phyloP scores from a whole-genome alignment of 2,888 invertebrate genomes.

The Amiota mariae region DNA sequence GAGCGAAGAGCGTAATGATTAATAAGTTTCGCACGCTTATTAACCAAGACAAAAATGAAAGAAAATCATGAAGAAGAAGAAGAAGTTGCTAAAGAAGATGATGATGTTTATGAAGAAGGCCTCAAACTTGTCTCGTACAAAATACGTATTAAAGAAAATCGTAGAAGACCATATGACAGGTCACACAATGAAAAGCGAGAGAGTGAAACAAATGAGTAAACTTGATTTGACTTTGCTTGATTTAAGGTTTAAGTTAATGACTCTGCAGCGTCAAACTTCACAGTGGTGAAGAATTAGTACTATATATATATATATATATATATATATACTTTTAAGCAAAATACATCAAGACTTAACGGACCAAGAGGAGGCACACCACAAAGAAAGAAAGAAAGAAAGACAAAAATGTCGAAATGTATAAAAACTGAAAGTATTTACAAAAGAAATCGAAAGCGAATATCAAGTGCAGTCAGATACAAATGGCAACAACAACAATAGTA shows the following conservation, averaged over 20 bases:
- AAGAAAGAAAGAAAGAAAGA: neutral
- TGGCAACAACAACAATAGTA: conserved; percentile 14
- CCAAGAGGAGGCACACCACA: neutral
- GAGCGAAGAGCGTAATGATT: conserved; percentile 17
- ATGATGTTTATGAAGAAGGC: neutral
- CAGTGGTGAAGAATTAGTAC: neutral
- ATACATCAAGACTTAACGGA: neutral
- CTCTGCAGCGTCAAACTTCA: neutral
- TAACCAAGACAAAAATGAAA: conserved; percentile 15
- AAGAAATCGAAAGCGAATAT: conserved; percentile 64
- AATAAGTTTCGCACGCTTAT: conserved; percentile 35
- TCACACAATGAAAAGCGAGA: neutral
- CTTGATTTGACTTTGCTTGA: neutral
- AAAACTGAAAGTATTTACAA: conserved; percentile 60
- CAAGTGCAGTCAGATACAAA: conserved; percentile 24
- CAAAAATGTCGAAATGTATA: conserved; percentile 19
- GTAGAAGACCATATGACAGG: neutral
- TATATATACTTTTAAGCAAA: neutral
- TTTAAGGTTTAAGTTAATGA: neutral
- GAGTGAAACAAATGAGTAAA: conserved; percentile 9
- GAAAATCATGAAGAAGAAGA: neutral
- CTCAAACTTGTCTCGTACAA: neutral
- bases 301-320: neutral
- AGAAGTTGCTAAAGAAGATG: conserved; percentile 2
- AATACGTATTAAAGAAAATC: neutral